Conservation (phyloP, 2,797 vertebrate genomes). For the Carduelis carduelis region DNA sequence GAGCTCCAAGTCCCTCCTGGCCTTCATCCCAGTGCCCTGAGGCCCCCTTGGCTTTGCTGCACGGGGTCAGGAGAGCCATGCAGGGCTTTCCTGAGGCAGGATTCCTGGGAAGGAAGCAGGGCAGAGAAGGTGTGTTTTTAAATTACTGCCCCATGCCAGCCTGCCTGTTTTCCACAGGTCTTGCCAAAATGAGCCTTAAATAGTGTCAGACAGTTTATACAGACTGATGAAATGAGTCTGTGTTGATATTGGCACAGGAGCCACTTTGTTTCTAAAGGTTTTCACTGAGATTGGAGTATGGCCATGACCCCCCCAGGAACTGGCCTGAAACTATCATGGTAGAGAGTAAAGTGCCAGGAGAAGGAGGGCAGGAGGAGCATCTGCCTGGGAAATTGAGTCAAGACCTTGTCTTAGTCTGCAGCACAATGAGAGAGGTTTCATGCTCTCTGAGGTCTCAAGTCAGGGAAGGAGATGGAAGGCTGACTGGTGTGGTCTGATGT, state of each 20-base stretch:
- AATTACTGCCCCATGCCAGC: background rate
- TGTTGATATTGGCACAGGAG: background rate
- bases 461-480: background rate
- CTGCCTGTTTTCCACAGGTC: rapidly evolving
- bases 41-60: background rate
- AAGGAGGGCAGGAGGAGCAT: background rate
- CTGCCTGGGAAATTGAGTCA: background rate
- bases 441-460: background rate
- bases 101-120: background rate
- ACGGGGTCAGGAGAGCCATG: rapidly evolving
- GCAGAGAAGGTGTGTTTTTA: background rate
- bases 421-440: rapidly evolving
- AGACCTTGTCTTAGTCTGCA: background rate
- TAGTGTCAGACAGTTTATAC: background rate
- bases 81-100: background rate
- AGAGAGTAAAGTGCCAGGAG: background rate
- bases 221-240: background rate
- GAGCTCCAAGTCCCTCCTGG: background rate
- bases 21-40: background rate
- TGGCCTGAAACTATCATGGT: background rate
- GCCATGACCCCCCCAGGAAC: rapidly evolving
- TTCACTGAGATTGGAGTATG: rapidly evolving
- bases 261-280: background rate
- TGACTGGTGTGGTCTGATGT: background rate
- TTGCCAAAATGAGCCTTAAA: background rate